Evolutionary conservation across 2,113 vertebrate genomes (phyloP).

Genomic region (Malurus melanocephalus): DNA sequence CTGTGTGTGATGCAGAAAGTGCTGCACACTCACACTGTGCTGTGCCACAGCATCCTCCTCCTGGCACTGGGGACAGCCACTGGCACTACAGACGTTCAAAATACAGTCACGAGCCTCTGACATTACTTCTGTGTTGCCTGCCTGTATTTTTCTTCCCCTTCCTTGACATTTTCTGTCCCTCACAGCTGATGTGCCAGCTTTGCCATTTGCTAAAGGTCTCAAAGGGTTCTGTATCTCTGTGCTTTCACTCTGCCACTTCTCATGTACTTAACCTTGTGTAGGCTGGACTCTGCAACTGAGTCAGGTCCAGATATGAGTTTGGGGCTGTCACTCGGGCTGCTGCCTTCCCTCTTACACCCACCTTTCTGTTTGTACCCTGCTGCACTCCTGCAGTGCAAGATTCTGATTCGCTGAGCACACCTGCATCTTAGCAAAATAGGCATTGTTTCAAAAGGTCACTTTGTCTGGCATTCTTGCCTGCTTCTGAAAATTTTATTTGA

Average conservation of each 20-base stretch:
- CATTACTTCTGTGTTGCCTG: background rate
- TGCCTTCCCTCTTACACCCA: background rate
- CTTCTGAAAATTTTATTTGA: background rate
- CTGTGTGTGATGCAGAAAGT: background rate
- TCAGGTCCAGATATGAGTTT: background rate
- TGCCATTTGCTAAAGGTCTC: background rate
- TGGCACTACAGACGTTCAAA: accelerated
- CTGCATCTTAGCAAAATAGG: background rate
- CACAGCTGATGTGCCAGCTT: background rate
- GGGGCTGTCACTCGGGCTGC: background rate
- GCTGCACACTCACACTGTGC: background rate
- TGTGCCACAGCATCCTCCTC: background rate
- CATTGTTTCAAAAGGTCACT: background rate
- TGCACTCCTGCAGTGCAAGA: background rate
- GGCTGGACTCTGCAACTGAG: background rate
- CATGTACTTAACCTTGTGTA: background rate
- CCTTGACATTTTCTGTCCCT: background rate
- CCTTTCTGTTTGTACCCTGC: background rate
- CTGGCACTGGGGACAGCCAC: background rate
- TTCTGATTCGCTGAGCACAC: background rate
- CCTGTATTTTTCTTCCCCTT: background rate
- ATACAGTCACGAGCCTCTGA: background rate
- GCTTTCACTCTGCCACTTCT: background rate
- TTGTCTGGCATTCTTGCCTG: background rate
- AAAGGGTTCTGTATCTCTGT: background rate